These are phyloP conservation scores for Catagonus wagneri DNA, from an alignment of 2,113 vertebrate genomes.

Conservation along the genomic window DNA sequence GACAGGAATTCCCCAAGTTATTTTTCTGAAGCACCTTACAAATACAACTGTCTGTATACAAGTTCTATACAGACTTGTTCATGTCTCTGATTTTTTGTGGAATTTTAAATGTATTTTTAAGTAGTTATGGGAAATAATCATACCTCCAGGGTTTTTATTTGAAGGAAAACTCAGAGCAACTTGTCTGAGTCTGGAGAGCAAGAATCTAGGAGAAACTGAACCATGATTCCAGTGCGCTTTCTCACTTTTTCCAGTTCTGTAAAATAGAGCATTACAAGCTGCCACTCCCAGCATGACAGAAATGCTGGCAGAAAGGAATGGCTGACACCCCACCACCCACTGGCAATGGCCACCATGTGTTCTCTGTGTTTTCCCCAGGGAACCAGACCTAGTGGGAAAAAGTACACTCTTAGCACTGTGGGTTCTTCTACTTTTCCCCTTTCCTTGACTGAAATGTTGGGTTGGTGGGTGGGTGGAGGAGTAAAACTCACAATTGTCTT, in stretches of 20 bases:
- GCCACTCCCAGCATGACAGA: background rate
- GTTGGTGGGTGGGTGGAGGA: background rate
- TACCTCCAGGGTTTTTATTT: background rate
- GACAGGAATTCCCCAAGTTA: too few species aligned
- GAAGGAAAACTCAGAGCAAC: background rate
- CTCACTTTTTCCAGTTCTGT: background rate
- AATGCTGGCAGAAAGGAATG: background rate
- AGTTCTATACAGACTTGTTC: background rate
- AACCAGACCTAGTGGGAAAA: background rate
- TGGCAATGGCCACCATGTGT: background rate
- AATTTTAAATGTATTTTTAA: background rate
- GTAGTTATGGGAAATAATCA: background rate
- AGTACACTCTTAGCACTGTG: background rate
- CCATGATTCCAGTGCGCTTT: background rate
- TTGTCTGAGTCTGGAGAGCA: background rate
- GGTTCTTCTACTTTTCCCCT: background rate
- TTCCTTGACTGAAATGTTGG: background rate
- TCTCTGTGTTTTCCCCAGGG: background rate
- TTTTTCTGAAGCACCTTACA: background rate
- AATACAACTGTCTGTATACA: too few species aligned
- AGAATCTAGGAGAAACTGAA: slow-evolving; percentile 19
- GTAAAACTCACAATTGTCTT: slow-evolving; percentile 16
- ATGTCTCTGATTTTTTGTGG: background rate
- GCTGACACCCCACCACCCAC: background rate
- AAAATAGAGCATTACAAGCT: background rate